phyloP scores from a whole-genome alignment of 2,888 invertebrate genomes.

The Agrochola lota region DNA sequence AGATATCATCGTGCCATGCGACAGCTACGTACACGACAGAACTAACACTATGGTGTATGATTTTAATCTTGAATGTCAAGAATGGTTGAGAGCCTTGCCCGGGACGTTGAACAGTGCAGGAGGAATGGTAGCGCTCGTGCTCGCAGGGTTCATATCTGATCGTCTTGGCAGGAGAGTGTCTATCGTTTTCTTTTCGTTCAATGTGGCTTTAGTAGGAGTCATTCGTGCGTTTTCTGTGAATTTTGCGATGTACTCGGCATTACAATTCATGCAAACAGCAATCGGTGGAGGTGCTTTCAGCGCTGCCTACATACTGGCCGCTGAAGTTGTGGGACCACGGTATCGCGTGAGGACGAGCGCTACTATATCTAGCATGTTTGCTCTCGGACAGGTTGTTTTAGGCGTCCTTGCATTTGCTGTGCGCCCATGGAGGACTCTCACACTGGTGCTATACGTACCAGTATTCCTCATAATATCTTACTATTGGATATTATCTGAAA shows the following conservation, averaged over 20 bases:
- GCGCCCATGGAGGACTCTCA: conserved; percentile 93
- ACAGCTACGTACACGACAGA: conserved; percentile 81
- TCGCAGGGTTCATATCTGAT: conserved; percentile 93
- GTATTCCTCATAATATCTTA: conserved; percentile 92
- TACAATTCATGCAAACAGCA: conserved; percentile 85
- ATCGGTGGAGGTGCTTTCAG: conserved; percentile 85
- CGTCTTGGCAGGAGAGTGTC: conserved; percentile 85
- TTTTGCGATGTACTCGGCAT: conserved; percentile 83
- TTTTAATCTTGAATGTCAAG: conserved; percentile 86
- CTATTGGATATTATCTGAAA: conserved; percentile 93
- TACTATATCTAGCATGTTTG: conserved; percentile 93
- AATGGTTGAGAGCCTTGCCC: conserved; percentile 93
- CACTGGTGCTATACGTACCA: conserved; percentile 92
- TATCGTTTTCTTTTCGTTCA: conserved; percentile 84
- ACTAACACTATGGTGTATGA: conserved; percentile 85
- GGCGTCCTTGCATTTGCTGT: conserved; percentile 92
- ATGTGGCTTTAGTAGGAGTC: conserved; percentile 81
- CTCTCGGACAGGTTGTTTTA: conserved; percentile 93
- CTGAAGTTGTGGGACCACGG: conserved; percentile 94
- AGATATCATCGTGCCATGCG: conserved; percentile 76
- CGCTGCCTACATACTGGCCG: conserved; percentile 90
- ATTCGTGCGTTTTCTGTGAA: conserved; percentile 85
- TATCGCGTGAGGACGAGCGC: conserved; percentile 93
- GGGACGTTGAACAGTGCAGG: conserved; percentile 94
- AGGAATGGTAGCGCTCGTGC: conserved; percentile 92